These are phyloP conservation scores for Athetis lepigone DNA, from an alignment of 2,888 invertebrate genomes.

Conservation along the genomic window DNA sequence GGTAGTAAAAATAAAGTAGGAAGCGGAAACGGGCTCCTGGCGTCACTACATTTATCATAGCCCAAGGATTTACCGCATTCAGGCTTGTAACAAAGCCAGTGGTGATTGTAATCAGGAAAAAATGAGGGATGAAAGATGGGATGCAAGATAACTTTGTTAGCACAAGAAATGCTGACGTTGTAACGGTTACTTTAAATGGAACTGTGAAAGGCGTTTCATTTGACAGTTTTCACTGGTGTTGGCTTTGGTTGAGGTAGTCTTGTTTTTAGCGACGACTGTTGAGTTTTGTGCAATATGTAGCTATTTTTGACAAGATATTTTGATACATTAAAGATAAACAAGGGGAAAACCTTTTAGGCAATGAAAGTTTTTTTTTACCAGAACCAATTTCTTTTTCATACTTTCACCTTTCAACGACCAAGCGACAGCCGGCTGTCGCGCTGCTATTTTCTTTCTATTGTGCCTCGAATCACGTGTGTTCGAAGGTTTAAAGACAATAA, in stretches of 20 bases:
- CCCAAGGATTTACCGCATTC: slow-evolving; percentile 42
- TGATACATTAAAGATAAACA: too few relatives aligned
- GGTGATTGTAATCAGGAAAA: slow-evolving; percentile 56
- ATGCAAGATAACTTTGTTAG: slow-evolving; percentile 37
- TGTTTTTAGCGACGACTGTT: neutral
- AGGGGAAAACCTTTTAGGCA: too few relatives aligned
- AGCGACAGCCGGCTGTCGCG: too few relatives aligned
- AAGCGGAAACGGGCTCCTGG: slow-evolving; percentile 29
- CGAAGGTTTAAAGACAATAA: too few relatives aligned
- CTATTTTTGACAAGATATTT: too few relatives aligned
- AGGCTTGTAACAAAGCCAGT: slow-evolving; percentile 50
- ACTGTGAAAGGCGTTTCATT: neutral
- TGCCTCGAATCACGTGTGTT: too few relatives aligned
- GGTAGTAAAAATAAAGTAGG: slow-evolving; percentile 34
- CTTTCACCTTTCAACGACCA: too few relatives aligned
- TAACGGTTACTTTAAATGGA: slow-evolving; percentile 25
- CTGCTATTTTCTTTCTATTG: too few relatives aligned
- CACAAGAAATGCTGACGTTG: slow-evolving; percentile 36
- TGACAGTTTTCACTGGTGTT: neutral
- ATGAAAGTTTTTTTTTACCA: too few relatives aligned
- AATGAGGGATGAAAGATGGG: slow-evolving; percentile 59
- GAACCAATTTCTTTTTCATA: too few relatives aligned
- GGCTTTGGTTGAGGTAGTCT: neutral
- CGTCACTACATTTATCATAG: slow-evolving; percentile 55
- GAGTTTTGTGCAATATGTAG: too few relatives aligned